A percentile compares a stretch with the other conserved stretches of the same genome.
Conservation (phyloP, 2,888 invertebrate genomes). For the Priocnemis perturbator region DNA sequence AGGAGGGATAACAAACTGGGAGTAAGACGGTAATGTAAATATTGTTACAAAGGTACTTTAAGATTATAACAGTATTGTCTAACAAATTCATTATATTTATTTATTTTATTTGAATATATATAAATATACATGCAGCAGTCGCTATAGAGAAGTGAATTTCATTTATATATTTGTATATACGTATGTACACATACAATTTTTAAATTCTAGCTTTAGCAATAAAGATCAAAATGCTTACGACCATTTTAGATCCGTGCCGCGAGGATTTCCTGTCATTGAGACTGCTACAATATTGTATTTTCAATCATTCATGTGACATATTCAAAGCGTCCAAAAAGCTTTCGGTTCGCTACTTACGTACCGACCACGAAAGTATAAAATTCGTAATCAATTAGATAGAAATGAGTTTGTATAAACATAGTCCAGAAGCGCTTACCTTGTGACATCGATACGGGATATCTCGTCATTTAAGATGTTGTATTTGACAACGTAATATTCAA, state of each 20-base stretch:
- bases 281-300: slow-evolving; percentile 42
- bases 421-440: slow-evolving; percentile 43
- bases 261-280: slow-evolving; percentile 23
- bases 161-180: slow-evolving; percentile 32
- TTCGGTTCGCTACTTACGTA: slow-evolving; percentile 26
- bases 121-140: slow-evolving; percentile 67
- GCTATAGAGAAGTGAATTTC: slow-evolving; percentile 44
- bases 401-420: slow-evolving; percentile 38
- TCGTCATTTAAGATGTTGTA: slow-evolving; percentile 24
- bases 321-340: slow-evolving; percentile 44
- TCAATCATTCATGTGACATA: slow-evolving; percentile 30
- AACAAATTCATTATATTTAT: slow-evolving; percentile 40
- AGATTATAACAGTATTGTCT: slow-evolving; percentile 3
- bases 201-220: slow-evolving; percentile 27
- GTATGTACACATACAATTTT: slow-evolving; percentile 43
- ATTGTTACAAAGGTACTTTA: no score
- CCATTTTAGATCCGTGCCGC: slow-evolving; percentile 29
- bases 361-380: slow-evolving; percentile 35
- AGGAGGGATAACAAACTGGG: no score
- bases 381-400: slow-evolving; percentile 24
- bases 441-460: slow-evolving; percentile 40
- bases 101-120: slow-evolving; percentile 63
- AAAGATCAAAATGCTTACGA: slow-evolving; percentile 23
- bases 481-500: slow-evolving; percentile 45
- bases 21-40: no score